Base-by-base conservation (phyloP, 2,113 vertebrate genomes). In the Brachyistius frenatus region DNA sequence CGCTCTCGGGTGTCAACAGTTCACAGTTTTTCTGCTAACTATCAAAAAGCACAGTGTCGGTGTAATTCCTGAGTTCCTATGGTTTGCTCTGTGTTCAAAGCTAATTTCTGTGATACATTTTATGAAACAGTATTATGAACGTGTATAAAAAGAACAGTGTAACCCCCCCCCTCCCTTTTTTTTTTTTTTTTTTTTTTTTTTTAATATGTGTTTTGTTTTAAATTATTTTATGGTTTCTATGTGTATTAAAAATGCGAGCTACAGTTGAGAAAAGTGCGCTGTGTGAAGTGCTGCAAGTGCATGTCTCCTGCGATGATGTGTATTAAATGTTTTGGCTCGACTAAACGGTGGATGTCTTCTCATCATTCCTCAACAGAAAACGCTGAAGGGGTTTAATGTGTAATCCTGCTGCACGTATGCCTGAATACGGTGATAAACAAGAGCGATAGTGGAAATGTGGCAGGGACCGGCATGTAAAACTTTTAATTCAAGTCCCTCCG, bases 251-350 rank as follows among this genome's bases (percentile, higher is more conserved):
- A 84, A 85, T 14, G 52, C 65, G 85, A 86, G 85, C 78, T 80
- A 41, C 66, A 76, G 72, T 56, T 66, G 52, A 76, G 76, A 61
- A 79, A 76, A 54, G 79, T 36, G 84, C 77, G 79, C 82, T 63
- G 58, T 76, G 73, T 85, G 67, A 84, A 61, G 86, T 90, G 82
- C 81, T 84, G 76, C 63, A 84, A 89, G 85, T 92, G 93, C 92
- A 93, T 93, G 92, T 90, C 81, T 89, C 80, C 85, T 81, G 89
- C 69, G 2, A 85, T 88, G 88, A 80, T 87, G 88, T 87, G 74
- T 89, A 93, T 81, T 93, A 93, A 93, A 93, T 91, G 92, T 93
- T 91, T 77, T 82, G 87, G 82, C 83, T 88, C 81, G 35, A 85
- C 68, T 66, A 52, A 87, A 70, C 37, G 5, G 5, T 3, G 1